Evolutionary conservation across 2,113 vertebrate species (phyloP), one percentile per base, ranked within the genome.

Genomic region (Panthera uncia): DNA sequence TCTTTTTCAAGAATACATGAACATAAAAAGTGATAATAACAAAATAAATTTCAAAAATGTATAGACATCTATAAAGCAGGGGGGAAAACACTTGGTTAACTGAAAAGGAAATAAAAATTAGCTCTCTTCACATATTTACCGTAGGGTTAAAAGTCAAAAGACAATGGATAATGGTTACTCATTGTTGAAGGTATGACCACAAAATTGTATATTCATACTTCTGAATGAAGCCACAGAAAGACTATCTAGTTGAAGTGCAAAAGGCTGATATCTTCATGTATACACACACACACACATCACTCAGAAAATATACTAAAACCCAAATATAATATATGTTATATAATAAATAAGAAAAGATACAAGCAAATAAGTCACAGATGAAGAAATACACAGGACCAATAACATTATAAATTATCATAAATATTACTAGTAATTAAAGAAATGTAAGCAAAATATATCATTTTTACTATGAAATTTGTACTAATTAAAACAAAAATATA

Each of bases 111-210:
- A n/a, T 1, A 27, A n/a, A 89, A 84, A 38, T 78, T 31, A 69
- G 12, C n/a, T 89, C 1, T 84, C 78, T 41, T 29, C 9, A 31
- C 68, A n/a, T 92, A 13, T 80, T 94, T 27, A 18, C 7, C 5
- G 1, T 79, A 52, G 41, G 8, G 12, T 76, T 80, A 96, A 96
- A 96, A 82, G 55, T 87, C 66, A 61, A 68, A 92, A 92, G 33
- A n/a, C 16, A 69, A n/a, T 50, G 8, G 11, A 83, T 68, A 65
- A 21, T 29, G 15, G 57, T 82, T 68, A 33, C 19, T 50, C 14
- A 38, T 68, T 71, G 12, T 71, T 29, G 23, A 63, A 80, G 3
- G 29, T 52, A 31, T 29, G 38, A 38, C 29, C 61, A 78, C 45
- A 85, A 63, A 91, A 69, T 41, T 73, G 27, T n/a, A 10, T 31